phyloP scores from a whole-genome alignment of 2,113 vertebrate species.

The Rousettus leschenaultii region DNA sequence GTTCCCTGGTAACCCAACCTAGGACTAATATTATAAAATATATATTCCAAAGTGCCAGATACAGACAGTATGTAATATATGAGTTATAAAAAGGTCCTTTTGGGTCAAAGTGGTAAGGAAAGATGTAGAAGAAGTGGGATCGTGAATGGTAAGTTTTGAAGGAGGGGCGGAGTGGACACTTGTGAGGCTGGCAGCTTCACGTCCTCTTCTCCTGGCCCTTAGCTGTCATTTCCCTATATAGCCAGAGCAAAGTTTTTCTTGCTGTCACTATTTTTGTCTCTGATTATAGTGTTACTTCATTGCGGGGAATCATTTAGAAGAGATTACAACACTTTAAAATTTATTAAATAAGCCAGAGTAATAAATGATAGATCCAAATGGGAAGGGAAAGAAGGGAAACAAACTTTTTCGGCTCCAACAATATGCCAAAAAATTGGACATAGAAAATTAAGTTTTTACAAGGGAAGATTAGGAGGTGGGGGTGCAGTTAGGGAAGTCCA shows the following conservation, averaged over 20 bases:
- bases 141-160: neutral
- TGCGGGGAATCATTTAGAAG: neutral
- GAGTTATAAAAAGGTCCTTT: neutral
- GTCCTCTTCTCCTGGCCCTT: neutral
- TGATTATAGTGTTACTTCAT: neutral
- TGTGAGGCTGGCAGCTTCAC: neutral
- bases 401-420: neutral
- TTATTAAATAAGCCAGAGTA: neutral
- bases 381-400: neutral
- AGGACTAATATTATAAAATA: neutral
- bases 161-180: neutral
- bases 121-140: neutral
- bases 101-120: neutral
- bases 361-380: neutral
- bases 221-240: neutral
- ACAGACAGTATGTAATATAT: neutral
- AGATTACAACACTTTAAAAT: neutral
- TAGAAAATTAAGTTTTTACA: neutral
- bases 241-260: neutral
- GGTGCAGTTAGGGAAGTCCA: neutral
- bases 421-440: conserved; percentile 14
- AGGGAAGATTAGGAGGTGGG: neutral
- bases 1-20: neutral
- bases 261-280: neutral
- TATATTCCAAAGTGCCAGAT: neutral